phyloP scores from a whole-genome alignment of 2,113 vertebrate species.

The Phalacrocorax brasilianus region DNA sequence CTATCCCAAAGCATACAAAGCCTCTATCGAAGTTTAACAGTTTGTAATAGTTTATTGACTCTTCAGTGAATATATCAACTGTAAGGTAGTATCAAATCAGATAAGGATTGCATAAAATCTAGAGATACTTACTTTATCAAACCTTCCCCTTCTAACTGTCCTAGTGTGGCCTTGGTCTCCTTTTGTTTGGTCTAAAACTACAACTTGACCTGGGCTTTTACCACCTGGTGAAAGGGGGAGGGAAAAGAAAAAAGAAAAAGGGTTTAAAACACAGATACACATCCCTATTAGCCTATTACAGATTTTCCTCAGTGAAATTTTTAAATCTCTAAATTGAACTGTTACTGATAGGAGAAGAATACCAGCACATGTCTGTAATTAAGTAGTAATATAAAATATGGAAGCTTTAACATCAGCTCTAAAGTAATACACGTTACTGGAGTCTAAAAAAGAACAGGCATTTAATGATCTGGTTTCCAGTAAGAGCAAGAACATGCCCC shows the following conservation, averaged over 20 bases:
- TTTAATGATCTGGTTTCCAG: not conserved
- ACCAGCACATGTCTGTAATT: not conserved
- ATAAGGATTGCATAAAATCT: not conserved
- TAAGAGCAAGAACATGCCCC: conserved; percentile 10
- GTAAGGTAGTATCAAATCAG: not conserved
- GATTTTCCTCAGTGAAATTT: not conserved
- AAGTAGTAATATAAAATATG: not conserved
- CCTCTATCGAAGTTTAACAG: conserved; percentile 15
- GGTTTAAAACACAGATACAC: not conserved
- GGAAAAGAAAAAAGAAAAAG: not conserved
- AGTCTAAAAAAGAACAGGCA: not conserved
- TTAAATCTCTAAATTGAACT: not conserved
- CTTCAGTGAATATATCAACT: not conserved
- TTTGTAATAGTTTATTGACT: not conserved
- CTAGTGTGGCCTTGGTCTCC: conserved; percentile 81
- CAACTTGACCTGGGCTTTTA: conserved; percentile 89
- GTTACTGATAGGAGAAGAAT: not conserved
- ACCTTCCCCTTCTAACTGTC: conserved; percentile 84
- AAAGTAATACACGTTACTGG: not conserved
- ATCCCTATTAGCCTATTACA: not conserved
- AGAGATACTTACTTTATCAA: conserved; percentile 86
- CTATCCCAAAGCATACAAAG: conserved; percentile 17
- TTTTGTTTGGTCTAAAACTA: conserved; percentile 82
- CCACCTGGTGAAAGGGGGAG: conserved; percentile 62
- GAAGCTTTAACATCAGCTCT: not conserved